Evolutionary conservation across 2,113 vertebrate species (phyloP).

Genomic region (Microcebus lehilahytsara): DNA sequence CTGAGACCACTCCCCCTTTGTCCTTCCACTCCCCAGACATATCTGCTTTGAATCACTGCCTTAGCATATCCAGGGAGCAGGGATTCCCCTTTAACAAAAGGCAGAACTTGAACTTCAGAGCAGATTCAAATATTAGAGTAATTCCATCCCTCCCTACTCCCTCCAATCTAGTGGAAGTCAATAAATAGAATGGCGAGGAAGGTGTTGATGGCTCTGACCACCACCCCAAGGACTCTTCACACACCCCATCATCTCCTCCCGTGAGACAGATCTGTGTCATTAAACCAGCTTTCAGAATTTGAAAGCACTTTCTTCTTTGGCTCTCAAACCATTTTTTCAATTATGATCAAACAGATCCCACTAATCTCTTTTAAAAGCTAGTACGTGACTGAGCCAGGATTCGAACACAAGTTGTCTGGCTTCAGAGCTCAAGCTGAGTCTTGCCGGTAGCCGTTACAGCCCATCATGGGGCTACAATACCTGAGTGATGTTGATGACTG

Average conservation of each 20-base stretch:
- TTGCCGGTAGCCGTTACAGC: conserved; percentile 28
- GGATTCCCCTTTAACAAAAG: conserved; percentile 70
- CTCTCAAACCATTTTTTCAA: conserved; percentile 68
- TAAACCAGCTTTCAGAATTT: conserved; percentile 46
- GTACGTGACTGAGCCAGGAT: conserved; percentile 61
- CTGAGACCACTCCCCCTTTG: conserved; percentile 11
- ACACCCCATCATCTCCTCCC: conserved; percentile 58
- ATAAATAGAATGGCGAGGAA: conserved; percentile 71
- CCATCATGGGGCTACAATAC: neutral
- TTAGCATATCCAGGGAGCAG: neutral
- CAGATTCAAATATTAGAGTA: conserved; percentile 52
- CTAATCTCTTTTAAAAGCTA: conserved; percentile 66
- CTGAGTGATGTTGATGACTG: neutral
- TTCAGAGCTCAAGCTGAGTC: neutral
- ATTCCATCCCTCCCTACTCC: conserved; percentile 38
- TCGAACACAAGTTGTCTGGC: conserved; percentile 54
- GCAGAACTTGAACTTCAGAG: conserved; percentile 54
- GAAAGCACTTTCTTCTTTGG: conserved; percentile 69
- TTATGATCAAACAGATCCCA: conserved; percentile 72
- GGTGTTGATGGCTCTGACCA: conserved; percentile 72
- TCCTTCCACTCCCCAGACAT: neutral
- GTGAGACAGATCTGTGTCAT: conserved; percentile 43
- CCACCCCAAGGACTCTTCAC: neutral
- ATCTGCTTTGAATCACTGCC: conserved; percentile 71
- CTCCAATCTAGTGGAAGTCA: conserved; percentile 57